Evolutionary conservation across 2,888 invertebrate species (phyloP).

Genomic region (Keiferia lycopersicella): DNA sequence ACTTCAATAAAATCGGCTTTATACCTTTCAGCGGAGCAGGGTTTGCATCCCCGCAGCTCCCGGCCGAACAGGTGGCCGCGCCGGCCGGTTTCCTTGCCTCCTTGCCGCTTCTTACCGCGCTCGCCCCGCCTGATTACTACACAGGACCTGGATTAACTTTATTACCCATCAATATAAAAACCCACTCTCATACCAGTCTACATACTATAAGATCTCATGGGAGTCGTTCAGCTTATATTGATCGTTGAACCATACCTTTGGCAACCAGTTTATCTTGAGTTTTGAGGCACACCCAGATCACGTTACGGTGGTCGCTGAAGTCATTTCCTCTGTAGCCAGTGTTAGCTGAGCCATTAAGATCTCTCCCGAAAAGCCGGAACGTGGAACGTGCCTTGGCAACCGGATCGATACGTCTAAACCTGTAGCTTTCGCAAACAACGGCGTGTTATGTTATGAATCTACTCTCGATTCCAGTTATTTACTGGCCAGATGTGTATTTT

Average conservation of each 20-base stretch:
- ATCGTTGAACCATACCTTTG: too few relatives aligned
- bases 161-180: slow-evolving; percentile 66
- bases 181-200: slow-evolving; percentile 36
- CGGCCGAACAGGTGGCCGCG: slow-evolving; percentile 64
- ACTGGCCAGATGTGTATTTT: slow-evolving; percentile 14
- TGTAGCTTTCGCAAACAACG: slow-evolving; percentile 29
- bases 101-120: slow-evolving; percentile 44
- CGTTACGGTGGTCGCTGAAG: too few relatives aligned
- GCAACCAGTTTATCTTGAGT: too few relatives aligned
- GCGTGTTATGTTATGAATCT: slow-evolving; percentile 25
- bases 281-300: too few relatives aligned
- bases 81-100: slow-evolving; percentile 55
- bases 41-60: background rate
- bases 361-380: slow-evolving; percentile 54
- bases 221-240: too few relatives aligned
- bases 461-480: slow-evolving; percentile 10
- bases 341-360: slow-evolving; percentile 41
- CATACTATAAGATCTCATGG: too few relatives aligned
- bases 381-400: slow-evolving; percentile 73
- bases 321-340: too few relatives aligned
- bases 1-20: background rate
- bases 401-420: slow-evolving; percentile 50
- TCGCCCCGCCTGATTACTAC: slow-evolving; percentile 53
- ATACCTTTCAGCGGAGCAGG: background rate
- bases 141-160: slow-evolving; percentile 74